Evolutionary conservation across 2,888 invertebrate genomes (phyloP).

Genomic region (Ditula angustiorana): DNA sequence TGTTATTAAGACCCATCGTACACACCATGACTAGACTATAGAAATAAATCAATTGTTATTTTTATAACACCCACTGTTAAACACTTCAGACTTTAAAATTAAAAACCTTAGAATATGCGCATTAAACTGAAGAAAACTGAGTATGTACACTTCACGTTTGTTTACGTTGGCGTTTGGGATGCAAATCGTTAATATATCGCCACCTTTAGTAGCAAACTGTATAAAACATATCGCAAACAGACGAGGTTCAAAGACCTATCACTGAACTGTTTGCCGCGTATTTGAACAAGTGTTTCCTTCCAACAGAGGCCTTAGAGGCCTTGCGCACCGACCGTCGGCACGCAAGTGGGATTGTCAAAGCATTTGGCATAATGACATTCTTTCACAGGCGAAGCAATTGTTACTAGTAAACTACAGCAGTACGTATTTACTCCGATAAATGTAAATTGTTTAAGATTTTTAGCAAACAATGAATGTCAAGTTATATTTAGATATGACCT

Average conservation of each 20-base stretch:
- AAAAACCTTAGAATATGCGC: not conserved
- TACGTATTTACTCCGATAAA: no score
- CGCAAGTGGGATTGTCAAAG: constrained; percentile 4
- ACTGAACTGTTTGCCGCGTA: constrained; percentile 63
- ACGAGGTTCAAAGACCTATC: constrained; percentile 81
- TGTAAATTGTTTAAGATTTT: no score
- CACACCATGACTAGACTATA: constrained; percentile 32
- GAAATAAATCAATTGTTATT: not conserved
- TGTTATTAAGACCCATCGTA: constrained; percentile 60
- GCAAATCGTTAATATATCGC: constrained; percentile 83
- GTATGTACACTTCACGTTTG: constrained; percentile 62
- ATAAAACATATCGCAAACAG: constrained; percentile 81
- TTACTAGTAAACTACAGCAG: no score
- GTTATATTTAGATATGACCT: not conserved
- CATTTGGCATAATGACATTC: not conserved
- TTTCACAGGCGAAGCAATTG: not conserved
- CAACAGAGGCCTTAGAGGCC: constrained; percentile 62
- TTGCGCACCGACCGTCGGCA: constrained; percentile 41
- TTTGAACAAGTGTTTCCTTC: constrained; percentile 76
- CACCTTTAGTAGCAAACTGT: constrained; percentile 77
- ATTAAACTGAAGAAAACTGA: not conserved
- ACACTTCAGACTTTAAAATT: not conserved
- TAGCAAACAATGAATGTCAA: not conserved
- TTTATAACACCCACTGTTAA: not conserved
- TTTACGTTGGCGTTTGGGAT: constrained; percentile 75